These are phyloP conservation scores for Stomorhina lunata DNA, from an alignment of 2,888 invertebrate species.

Conservation along the genomic window DNA sequence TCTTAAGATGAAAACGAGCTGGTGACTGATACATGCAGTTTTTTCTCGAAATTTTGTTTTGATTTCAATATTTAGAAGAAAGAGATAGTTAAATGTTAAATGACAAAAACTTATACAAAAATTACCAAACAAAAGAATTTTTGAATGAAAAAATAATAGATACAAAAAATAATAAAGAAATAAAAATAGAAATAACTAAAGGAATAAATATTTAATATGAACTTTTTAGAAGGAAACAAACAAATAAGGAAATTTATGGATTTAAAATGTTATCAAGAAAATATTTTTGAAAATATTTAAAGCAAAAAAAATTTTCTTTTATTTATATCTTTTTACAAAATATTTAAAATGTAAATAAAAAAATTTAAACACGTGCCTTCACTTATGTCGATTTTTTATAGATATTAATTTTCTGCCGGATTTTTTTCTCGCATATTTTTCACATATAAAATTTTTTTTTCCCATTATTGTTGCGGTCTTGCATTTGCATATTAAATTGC, in stretches of 20 bases:
- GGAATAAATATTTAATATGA: no score
- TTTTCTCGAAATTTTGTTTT: no score
- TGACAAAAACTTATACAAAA: no score
- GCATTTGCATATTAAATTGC: constrained; percentile 53
- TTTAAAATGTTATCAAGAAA: neutral
- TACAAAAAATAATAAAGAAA: constrained; percentile 5
- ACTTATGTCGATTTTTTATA: constrained; percentile 15
- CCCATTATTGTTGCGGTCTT: no score
- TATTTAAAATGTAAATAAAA: constrained; percentile 8
- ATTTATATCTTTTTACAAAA: neutral
- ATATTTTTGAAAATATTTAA: neutral
- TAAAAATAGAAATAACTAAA: no score
- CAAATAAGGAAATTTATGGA: no score
- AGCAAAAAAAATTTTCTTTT: no score
- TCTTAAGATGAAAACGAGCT: no score
- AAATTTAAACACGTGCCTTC: constrained; percentile 16
- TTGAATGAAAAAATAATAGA: neutral
- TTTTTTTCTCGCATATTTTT: neutral
- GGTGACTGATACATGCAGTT: no score
- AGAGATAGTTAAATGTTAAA: no score
- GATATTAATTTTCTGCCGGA: neutral
- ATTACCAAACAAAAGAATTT: constrained; percentile 36
- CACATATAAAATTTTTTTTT: neutral
- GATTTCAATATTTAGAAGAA: no score
- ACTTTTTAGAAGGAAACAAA: no score